These are phyloP conservation scores for Heterodera filipjevi DNA, from an alignment of 2,888 invertebrate genomes.

Conservation along the genomic window DNA sequence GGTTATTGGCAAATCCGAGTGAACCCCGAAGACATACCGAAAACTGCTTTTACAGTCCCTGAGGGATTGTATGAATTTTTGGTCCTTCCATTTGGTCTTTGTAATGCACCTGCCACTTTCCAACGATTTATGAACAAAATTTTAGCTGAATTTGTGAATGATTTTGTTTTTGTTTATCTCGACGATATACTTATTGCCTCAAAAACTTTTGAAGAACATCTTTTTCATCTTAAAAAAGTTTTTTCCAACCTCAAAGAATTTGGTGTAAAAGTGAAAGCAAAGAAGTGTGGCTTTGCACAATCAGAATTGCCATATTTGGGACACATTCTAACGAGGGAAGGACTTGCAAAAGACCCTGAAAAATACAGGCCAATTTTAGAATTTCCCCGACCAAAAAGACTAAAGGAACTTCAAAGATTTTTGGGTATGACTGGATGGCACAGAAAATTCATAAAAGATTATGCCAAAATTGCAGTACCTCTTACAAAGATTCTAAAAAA, in stretches of 20 bases:
- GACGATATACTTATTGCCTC: conserved; percentile 50
- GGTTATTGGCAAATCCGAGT: conserved; percentile 37
- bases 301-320: conserved; percentile 28
- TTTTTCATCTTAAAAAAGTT: conserved; percentile 32
- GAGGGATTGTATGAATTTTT: conserved; percentile 48
- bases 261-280: conserved; percentile 24
- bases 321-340: conserved; percentile 13
- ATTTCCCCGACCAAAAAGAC: neutral
- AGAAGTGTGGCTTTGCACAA: conserved; percentile 25
- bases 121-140: conserved; percentile 32
- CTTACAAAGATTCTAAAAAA: neutral
- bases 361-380: conserved; percentile 26
- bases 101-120: conserved; percentile 51
- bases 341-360: conserved; percentile 23
- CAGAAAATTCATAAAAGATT: conserved; percentile 15
- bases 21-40: conserved; percentile 44
- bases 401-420: conserved; percentile 7
- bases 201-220: conserved; percentile 36
- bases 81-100: conserved; percentile 52
- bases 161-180: conserved; percentile 39
- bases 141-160: neutral
- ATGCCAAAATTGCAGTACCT: conserved; percentile 15
- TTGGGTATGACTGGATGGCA: conserved; percentile 25
- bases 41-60: conserved; percentile 48
- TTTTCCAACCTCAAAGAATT: conserved; percentile 18